Evolutionary conservation across 2,797 vertebrate genomes (phyloP), one percentile per base, ranked within the genome.

Genomic region (Siniperca scherzeri): DNA sequence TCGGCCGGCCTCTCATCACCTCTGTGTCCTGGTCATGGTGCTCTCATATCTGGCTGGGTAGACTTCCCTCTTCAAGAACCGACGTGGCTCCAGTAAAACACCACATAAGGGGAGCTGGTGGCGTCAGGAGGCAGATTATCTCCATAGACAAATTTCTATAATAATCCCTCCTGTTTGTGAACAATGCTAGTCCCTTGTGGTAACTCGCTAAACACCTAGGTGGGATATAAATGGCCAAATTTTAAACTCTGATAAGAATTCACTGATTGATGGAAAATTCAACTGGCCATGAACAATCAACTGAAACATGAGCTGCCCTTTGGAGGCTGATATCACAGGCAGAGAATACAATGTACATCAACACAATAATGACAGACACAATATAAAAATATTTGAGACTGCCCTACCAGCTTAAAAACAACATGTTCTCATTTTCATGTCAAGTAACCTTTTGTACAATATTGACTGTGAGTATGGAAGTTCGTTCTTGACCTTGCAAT

Each of bases 31-130:
- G 86, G 85, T 88, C 82, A 82, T 68, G 78, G 67, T 81, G 83
- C 86, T 90, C 82, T 92, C 81, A 77, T 89, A 89, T 87, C 88
- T 90, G 83, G 76, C 84, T 61, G 65, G 56, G 73, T 67, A 70
- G 66, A 83, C 65, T 82, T 81, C 50, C 80, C 79, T 87, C 70
- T 78, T 77, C 61, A 57, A 84, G 80, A 88, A 61, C 60, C 30
- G 14, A 81, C 68, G 71, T 68, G 86, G 87, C 82, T 90, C 83
- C 87, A 89, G 77, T 83, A 80, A 83, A 90, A 82, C 69, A 72
- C 78, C 82, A 74, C 87, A 90, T 79, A 84, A 89, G 74, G 70
- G 62, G 70, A 86, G 61, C n/a, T 64, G 78, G 78, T 79, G 74
- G 78, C 72, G 85, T 85, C 72, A 16, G 60, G 81, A 88, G 85